A percentile compares a stretch with the other conserved stretches of the same genome.
Evolutionary conservation across 2,797 vertebrate species (phyloP).

Genomic region (Nothura maculosa): DNA sequence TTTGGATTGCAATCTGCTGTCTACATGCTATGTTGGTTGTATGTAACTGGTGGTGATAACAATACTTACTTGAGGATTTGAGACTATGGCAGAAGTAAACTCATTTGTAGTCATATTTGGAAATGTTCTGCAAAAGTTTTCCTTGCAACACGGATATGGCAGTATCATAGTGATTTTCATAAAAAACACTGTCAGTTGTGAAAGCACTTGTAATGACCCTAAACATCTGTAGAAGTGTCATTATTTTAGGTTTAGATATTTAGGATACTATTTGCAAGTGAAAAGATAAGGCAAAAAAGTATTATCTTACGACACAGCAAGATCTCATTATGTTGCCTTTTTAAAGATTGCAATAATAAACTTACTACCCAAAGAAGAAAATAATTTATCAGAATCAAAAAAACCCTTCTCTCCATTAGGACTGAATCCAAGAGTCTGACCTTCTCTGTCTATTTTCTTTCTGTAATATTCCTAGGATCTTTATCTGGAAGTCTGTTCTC

Average conservation of each 20-base stretch:
- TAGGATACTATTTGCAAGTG: not conserved
- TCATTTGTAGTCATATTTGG: slow-evolving; percentile 3
- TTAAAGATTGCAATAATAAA: not conserved
- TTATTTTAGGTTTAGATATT: slow-evolving; percentile 36
- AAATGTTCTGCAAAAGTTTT: slow-evolving; percentile 8
- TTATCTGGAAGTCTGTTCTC: not conserved
- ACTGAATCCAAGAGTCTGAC: not conserved
- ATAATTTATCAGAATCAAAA: not conserved
- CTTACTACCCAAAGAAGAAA: not conserved
- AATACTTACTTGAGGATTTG: slow-evolving; percentile 24
- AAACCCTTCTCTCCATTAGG: not conserved
- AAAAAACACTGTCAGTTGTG: not conserved
- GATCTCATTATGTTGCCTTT: not conserved
- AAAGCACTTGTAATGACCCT: not conserved
- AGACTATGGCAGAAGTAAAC: slow-evolving; percentile 25
- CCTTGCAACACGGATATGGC: not conserved
- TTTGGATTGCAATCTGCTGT: slow-evolving; percentile 26
- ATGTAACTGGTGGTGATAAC: slow-evolving; percentile 10
- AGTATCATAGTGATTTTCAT: slow-evolving; percentile 12
- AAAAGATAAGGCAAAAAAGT: slow-evolving; percentile 8
- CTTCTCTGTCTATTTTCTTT: not conserved
- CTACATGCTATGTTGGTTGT: slow-evolving; percentile 22
- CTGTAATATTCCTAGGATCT: not conserved
- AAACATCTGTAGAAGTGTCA: not conserved
- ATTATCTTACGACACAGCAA: not conserved